A percentile compares a stretch with the other conserved stretches of the same genome.
phyloP scores from a whole-genome alignment of 2,797 vertebrate species.

The Amphiprion clarkii region DNA sequence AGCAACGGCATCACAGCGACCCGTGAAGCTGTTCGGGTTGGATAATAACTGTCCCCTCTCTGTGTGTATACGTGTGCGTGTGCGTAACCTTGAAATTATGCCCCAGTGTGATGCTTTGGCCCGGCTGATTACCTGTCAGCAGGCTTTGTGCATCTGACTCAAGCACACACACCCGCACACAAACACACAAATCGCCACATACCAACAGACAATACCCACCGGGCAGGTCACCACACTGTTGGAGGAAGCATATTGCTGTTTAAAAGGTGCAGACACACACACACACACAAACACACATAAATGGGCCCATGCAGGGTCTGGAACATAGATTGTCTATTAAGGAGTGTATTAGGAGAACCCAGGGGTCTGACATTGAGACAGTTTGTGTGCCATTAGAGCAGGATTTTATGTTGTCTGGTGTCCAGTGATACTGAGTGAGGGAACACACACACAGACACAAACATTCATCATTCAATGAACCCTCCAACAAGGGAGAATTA shows the following conservation, averaged over 20 bases:
- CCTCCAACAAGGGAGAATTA: conserved; percentile 31
- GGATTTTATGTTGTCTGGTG: conserved; percentile 68
- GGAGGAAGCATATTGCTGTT: conserved; percentile 70
- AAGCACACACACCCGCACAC: conserved; percentile 32
- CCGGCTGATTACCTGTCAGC: conserved; percentile 86
- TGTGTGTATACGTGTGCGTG: conserved; percentile 20
- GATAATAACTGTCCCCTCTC: conserved; percentile 65
- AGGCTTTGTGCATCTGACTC: conserved; percentile 74
- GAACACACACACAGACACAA: conserved; percentile 27
- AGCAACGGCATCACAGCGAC: conserved; percentile 67
- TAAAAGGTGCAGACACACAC: conserved; percentile 44
- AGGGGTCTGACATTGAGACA: conserved; percentile 65
- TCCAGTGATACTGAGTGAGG: conserved; percentile 44
- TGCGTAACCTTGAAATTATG: conserved; percentile 75
- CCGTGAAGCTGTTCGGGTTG: conserved; percentile 66
- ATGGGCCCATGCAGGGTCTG: conserved; percentile 56
- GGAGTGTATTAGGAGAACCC: conserved; percentile 68
- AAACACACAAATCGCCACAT: conserved; percentile 42
- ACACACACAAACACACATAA: conserved; percentile 22
- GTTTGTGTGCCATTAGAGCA: conserved; percentile 70
- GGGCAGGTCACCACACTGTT: conserved; percentile 67
- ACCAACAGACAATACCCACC: conserved; percentile 67
- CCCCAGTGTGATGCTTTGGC: conserved; percentile 77
- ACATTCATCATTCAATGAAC: conserved; percentile 62
- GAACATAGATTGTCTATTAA: conserved; percentile 76